A percentile compares a stretch with the other conserved stretches of the same genome.
Conservation (phyloP, 2,797 vertebrate species). For the Tympanoctomys barrerae region DNA sequence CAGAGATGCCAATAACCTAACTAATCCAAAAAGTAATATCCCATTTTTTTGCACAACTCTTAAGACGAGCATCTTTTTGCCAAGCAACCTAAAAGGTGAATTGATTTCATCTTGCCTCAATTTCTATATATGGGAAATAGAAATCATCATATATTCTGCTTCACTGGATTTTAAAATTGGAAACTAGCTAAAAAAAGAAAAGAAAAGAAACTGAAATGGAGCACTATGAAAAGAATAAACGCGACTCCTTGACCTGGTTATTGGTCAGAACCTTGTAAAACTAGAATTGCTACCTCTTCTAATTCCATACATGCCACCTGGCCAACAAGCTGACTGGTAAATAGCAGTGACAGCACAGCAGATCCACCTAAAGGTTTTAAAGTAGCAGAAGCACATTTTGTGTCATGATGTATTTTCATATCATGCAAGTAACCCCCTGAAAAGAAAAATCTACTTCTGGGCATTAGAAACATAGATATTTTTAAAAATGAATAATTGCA, state of each 20-base stretch:
- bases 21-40: neutral
- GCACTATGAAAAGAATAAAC: conserved; percentile 73
- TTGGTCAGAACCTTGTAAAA: conserved; percentile 77
- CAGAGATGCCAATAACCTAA: conserved; percentile 16
- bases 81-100: neutral
- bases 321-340: conserved; percentile 65
- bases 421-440: neutral
- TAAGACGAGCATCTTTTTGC: conserved; percentile 49
- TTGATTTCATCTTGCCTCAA: conserved; percentile 44
- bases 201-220: conserved; percentile 64
- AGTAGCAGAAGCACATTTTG: conserved; percentile 53
- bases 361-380: conserved; percentile 38
- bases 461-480: conserved; percentile 7
- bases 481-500: conserved; percentile 15
- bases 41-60: conserved; percentile 20
- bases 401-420: neutral
- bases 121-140: conserved; percentile 58
- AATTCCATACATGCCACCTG: conserved; percentile 71
- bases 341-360: conserved; percentile 17
- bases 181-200: conserved; percentile 60
- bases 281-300: conserved; percentile 77
- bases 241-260: conserved; percentile 78
- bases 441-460: conserved; percentile 2
- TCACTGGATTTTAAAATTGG: conserved; percentile 73
- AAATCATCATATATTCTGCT: conserved; percentile 56